These are phyloP conservation scores for Chelonoidis abingdonii DNA, from an alignment of 2,113 vertebrate genomes.

Conservation along the genomic window DNA sequence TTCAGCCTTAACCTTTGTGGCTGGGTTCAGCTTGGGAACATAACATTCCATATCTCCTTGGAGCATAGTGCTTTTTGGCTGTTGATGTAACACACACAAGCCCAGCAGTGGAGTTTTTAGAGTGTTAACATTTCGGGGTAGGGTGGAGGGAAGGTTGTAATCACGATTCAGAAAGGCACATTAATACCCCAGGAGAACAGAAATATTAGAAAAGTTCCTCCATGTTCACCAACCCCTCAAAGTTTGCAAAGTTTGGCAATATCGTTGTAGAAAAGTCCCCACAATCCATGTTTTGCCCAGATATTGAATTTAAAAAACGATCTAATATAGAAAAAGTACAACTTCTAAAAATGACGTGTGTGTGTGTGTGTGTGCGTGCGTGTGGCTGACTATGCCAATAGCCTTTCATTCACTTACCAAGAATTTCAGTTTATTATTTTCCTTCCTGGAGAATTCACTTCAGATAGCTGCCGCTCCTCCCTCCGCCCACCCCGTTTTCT, in stretches of 20 bases:
- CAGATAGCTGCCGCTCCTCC: not conserved
- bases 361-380: not conserved
- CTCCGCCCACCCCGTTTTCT: no score
- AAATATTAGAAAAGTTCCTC: not conserved
- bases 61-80: slow-evolving; percentile 77
- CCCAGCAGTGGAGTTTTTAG: not conserved
- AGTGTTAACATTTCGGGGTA: not conserved
- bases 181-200: not conserved
- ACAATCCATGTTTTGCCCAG: not conserved
- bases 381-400: not conserved
- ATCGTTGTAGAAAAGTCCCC: not conserved
- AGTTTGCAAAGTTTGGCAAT: not conserved
- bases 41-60: not conserved
- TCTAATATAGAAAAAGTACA: not conserved
- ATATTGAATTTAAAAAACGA: not conserved
- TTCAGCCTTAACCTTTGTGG: not conserved
- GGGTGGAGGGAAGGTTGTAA: not conserved
- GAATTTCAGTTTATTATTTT: not conserved
- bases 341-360: not conserved
- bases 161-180: not conserved
- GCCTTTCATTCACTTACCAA: not conserved
- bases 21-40: not conserved
- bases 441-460: not conserved
- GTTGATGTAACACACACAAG: slow-evolving; percentile 5
- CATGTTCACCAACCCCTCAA: not conserved